A percentile compares a stretch with the other conserved stretches of the same genome.
Evolutionary conservation across 2,113 vertebrate species (phyloP).

Genomic region (Scomber scombrus): DNA sequence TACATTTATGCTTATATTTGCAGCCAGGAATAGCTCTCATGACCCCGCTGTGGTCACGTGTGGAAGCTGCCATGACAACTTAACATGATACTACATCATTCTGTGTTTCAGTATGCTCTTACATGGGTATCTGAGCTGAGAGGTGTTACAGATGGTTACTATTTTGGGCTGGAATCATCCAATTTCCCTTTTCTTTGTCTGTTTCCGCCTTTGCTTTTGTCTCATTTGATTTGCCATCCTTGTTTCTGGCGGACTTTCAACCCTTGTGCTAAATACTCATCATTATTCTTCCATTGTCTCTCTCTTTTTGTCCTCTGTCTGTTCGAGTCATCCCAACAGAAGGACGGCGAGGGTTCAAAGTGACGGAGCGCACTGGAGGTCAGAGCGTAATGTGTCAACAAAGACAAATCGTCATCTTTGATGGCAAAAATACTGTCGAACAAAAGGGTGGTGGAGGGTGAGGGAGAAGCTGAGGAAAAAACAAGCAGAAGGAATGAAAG

Average conservation of each 20-base stretch:
- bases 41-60: slow-evolving; percentile 27
- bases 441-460: slow-evolving; percentile 28
- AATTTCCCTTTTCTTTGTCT: slow-evolving; percentile 3
- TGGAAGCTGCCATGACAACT: slow-evolving; percentile 45
- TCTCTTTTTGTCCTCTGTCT: slow-evolving; percentile 32
- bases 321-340: slow-evolving; percentile 40
- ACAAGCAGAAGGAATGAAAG: slow-evolving; percentile 3
- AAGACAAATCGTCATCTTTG: slow-evolving; percentile 52
- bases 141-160: slow-evolving; percentile 12
- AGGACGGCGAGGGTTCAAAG: slow-evolving; percentile 49
- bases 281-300: slow-evolving; percentile 29
- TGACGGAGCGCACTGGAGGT: slow-evolving; percentile 45
- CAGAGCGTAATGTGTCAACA: slow-evolving; percentile 46
- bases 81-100: slow-evolving; percentile 33
- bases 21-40: slow-evolving; percentile 54
- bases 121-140: not conserved
- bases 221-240: slow-evolving; percentile 28
- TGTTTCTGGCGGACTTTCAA: slow-evolving; percentile 17
- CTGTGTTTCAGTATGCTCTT: slow-evolving; percentile 1
- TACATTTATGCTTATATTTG: slow-evolving; percentile 36
- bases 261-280: slow-evolving; percentile 27
- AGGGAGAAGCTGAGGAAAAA: not conserved
- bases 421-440: slow-evolving; percentile 60
- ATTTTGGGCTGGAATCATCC: not conserved
- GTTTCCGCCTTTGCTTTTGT: slow-evolving; percentile 26